Evolutionary conservation across 2,797 vertebrate species (phyloP).

Genomic region (Tapirus indicus): DNA sequence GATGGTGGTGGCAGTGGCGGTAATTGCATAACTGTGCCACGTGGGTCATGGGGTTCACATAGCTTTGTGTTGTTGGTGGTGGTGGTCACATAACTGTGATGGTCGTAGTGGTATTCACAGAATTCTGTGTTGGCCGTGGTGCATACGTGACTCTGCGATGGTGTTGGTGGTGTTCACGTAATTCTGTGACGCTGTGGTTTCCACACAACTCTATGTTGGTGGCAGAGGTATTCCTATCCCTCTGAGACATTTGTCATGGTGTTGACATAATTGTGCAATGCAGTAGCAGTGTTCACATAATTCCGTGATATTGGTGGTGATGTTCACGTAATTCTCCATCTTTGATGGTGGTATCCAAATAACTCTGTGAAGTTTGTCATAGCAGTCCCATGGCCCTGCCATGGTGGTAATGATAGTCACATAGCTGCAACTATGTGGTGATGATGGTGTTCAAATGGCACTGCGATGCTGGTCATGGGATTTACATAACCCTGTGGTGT

Average conservation of each 20-base stretch:
- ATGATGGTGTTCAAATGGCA: neutral
- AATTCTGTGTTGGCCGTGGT: neutral
- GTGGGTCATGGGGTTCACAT: neutral
- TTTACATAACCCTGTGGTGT: neutral
- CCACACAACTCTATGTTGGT: too few species aligned
- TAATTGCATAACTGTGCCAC: neutral
- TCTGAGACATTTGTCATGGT: neutral
- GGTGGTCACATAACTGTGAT: neutral
- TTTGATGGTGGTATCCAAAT: neutral
- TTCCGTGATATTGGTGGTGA: neutral
- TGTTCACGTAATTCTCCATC: neutral
- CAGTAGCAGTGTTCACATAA: neutral
- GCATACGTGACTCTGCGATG: neutral
- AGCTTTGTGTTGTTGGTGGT: neutral
- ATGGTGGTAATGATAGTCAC: neutral
- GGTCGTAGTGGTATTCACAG: neutral
- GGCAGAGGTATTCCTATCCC: neutral
- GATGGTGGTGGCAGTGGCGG: neutral
- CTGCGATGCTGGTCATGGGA: neutral
- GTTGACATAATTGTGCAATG: neutral
- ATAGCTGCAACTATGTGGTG: neutral
- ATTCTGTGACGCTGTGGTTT: neutral
- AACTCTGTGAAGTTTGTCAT: neutral
- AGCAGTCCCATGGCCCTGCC: neutral
- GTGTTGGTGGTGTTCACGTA: neutral